Evolutionary conservation across 2,888 invertebrate species (phyloP), one percentile per base, ranked within the genome.

Genomic region (Harpagoxenus sublaevis): DNA sequence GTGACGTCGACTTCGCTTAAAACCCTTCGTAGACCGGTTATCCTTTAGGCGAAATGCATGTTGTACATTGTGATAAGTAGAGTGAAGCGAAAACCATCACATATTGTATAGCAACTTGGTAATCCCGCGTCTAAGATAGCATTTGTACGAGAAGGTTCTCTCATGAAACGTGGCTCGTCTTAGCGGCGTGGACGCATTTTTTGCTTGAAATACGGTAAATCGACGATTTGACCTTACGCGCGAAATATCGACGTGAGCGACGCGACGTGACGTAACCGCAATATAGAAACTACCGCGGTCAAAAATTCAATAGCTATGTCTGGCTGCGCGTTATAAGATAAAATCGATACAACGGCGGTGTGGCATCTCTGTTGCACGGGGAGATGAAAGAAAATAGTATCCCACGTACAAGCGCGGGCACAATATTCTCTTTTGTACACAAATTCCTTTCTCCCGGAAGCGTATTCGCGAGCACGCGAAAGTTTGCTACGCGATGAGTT

Each of bases 331-430:
- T 75, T 74, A 75, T 63, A 75, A 85, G 86, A 85, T 77, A 77
- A 83, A 85, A 85, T 88, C 88, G 85, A 88, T 87, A 87, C 68
- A 81, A 85, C 78, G 83, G 55, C 63, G 35, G 35, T 35, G 48
- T 12, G 83, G 48, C 60, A 42, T 57, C 77, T 63, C 70, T 75
- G 87, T 87, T 83, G 81, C 62, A 62, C 51, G 55, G 57, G 53
- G 63, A 63, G 71, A 77, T 55, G 62, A 81, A 87, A 79, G 84
- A 73, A 85, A 85, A 85, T 83, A 85, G 79, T 66, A 68, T 39
- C n/a, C 28, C 55, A 31, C 35, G 23, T 35, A 45, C 39, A 23
- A 39, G 31, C 35, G 10, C 57, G 39, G 23, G 48, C 71, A 15
- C 48, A 48, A 51, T 55, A 39, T 35, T 65, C 48, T 35, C 18